Evolutionary conservation across 2,113 vertebrate genomes (phyloP).

Genomic region (Galemys pyrenaicus): DNA sequence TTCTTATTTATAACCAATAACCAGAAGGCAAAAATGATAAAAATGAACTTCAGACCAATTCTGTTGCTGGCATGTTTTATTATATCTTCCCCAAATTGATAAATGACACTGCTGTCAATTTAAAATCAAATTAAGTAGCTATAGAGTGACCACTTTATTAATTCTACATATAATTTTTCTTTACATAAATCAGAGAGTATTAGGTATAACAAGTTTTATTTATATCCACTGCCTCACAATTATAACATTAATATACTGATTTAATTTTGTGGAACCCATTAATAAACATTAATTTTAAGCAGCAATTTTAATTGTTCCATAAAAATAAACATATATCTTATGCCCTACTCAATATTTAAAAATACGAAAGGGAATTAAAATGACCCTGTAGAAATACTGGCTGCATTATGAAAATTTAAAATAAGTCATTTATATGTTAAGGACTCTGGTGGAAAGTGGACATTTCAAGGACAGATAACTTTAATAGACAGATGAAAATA

Average conservation of each 20-base stretch:
- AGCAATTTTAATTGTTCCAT: neutral
- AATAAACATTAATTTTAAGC: neutral
- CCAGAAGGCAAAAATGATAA: conserved; percentile 68
- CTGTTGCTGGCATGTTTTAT: conserved; percentile 72
- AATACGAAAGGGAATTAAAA: neutral
- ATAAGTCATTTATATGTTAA: neutral
- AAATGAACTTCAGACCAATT: conserved; percentile 79
- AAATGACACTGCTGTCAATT: conserved; percentile 78
- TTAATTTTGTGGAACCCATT: conserved; percentile 28
- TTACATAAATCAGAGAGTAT: neutral
- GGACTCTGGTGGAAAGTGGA: neutral
- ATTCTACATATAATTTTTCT: conserved; percentile 72
- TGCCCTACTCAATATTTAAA: neutral
- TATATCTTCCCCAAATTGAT: conserved; percentile 67
- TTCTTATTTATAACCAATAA: conserved; percentile 74
- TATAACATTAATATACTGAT: neutral
- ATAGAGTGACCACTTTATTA: conserved; percentile 64
- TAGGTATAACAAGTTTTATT: neutral
- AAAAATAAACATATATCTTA: neutral
- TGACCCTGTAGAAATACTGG: neutral
- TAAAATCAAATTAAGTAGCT: conserved; percentile 72
- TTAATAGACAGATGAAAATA: neutral
- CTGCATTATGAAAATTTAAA: neutral
- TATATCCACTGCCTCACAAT: neutral
- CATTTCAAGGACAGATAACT: conserved; percentile 10